These are phyloP conservation scores for Parascotia fuliginaria DNA, from an alignment of 2,888 invertebrate genomes.

Conservation along the genomic window DNA sequence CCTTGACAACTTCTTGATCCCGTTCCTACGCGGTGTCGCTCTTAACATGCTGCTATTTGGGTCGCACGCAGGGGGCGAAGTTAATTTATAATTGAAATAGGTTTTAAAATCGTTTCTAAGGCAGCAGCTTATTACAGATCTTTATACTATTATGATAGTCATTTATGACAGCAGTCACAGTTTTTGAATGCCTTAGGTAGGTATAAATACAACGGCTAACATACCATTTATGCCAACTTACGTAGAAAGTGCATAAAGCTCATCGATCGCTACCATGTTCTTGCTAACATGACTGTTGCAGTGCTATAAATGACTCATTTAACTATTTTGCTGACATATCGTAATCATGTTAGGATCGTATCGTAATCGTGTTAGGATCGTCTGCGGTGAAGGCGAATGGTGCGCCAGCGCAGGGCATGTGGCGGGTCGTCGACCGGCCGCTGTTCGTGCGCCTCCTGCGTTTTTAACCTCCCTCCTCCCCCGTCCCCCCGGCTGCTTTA, in stretches of 20 bases:
- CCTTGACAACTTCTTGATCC: slow-evolving; percentile 82
- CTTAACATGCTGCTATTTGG: slow-evolving; percentile 70
- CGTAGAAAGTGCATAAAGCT: slow-evolving; percentile 4
- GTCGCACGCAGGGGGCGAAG: slow-evolving; percentile 63
- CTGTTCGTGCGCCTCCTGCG: slow-evolving; percentile 81
- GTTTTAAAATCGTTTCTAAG: slow-evolving; percentile 39
- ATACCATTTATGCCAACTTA: slow-evolving; percentile 10
- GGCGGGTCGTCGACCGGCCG: slow-evolving; percentile 83
- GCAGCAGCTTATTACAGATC: neutral
- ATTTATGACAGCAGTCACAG: neutral
- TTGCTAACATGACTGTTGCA: slow-evolving; percentile 1
- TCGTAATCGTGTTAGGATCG: slow-evolving; percentile 73
- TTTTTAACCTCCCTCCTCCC: slow-evolving; percentile 68
- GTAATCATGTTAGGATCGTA: slow-evolving; percentile 73
- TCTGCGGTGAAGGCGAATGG: slow-evolving; percentile 70
- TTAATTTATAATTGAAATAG: slow-evolving; percentile 60
- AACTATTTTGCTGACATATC: slow-evolving; percentile 62
- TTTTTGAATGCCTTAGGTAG: neutral
- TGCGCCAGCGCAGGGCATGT: slow-evolving; percentile 80
- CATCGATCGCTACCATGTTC: slow-evolving; percentile 4
- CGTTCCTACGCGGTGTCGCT: slow-evolving; percentile 74
- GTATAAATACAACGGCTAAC: slow-evolving; percentile 4
- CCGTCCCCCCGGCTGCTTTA: slow-evolving; percentile 66
- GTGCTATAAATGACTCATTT: slow-evolving; percentile 16
- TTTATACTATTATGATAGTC: slow-evolving; percentile 3